Conservation (phyloP, 2,113 vertebrate genomes). For the mouse (Mus musculus) region DNA sequence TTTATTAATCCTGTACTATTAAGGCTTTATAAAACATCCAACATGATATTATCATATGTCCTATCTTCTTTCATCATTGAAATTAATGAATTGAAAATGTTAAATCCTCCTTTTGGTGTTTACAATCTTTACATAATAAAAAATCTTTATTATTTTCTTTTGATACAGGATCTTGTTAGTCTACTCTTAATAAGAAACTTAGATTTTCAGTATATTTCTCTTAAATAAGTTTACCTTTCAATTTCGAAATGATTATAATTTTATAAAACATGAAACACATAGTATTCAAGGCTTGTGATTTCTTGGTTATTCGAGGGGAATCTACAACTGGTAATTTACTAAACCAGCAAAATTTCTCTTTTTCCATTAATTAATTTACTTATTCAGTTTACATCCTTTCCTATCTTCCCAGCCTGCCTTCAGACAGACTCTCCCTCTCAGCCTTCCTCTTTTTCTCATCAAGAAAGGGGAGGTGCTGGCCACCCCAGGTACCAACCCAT, state of each 20-base stretch:
- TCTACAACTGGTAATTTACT: neutral
- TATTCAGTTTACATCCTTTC: too few relatives aligned
- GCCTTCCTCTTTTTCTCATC: too few relatives aligned
- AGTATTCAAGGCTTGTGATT: neutral
- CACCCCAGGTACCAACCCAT: too few relatives aligned
- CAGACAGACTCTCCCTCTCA: too few relatives aligned
- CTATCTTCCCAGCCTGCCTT: too few relatives aligned
- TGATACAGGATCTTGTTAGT: neutral
- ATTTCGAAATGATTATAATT: neutral
- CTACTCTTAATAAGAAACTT: neutral
- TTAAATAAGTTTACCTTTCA: conserved; percentile 11
- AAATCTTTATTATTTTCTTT: neutral
- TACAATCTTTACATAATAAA: neutral
- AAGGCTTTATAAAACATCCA: neutral
- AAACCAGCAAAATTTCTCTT: neutral
- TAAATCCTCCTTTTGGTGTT: neutral
- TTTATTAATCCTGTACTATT: neutral
- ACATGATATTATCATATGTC: neutral
- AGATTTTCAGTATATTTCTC: neutral
- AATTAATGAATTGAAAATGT: neutral
- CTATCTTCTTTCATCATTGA: neutral
- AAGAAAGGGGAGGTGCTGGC: too few relatives aligned
- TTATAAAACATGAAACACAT: neutral
- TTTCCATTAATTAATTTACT: too few relatives aligned
- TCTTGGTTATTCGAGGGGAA: neutral